Percentiles rank a stretch among this genome's conserved stretches.
These are phyloP conservation scores for Pterostichus niger DNA, from an alignment of 2,888 invertebrate genomes.

Conservation along the genomic window DNA sequence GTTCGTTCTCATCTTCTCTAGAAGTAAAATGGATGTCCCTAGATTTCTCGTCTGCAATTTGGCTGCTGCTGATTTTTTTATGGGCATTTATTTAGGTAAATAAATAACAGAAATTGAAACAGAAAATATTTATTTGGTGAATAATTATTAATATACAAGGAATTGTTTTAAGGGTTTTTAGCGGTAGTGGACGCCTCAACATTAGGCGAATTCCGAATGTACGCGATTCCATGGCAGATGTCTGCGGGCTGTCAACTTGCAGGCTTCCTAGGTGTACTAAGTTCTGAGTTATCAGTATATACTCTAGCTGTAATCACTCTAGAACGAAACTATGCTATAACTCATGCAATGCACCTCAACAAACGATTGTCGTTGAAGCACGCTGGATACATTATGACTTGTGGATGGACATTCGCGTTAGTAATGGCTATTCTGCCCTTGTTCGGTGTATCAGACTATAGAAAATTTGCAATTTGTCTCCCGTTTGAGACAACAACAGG, in stretches of 20 bases:
- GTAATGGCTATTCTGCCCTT: constrained; percentile 93
- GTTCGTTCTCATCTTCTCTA: constrained; percentile 93
- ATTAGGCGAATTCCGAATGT: constrained; percentile 96
- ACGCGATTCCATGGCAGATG: constrained; percentile 98
- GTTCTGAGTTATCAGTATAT: constrained; percentile 96
- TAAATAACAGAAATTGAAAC: constrained; percentile 49
- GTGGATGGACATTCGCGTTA: constrained; percentile 95
- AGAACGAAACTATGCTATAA: constrained; percentile 97
- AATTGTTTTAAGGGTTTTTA: constrained; percentile 84
- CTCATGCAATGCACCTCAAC: constrained; percentile 98
- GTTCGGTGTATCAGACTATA: constrained; percentile 95
- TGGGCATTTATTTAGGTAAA: constrained; percentile 94
- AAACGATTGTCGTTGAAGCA: constrained; percentile 94
- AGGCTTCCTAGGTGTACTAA: constrained; percentile 96
- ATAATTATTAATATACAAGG: neutral
- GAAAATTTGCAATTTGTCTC: constrained; percentile 97
- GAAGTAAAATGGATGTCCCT: constrained; percentile 97
- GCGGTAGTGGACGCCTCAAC: constrained; percentile 98
- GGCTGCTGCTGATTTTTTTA: constrained; percentile 97
- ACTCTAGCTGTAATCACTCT: constrained; percentile 97
- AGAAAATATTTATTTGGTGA: neutral
- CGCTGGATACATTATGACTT: constrained; percentile 94
- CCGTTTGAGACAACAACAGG: constrained; percentile 94
- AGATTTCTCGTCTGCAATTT: constrained; percentile 97
- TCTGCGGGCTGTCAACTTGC: constrained; percentile 95